Evolutionary conservation across 1,140 invertebrate genomes (phyloP).

Genomic region (Asbolus verrucosus): DNA sequence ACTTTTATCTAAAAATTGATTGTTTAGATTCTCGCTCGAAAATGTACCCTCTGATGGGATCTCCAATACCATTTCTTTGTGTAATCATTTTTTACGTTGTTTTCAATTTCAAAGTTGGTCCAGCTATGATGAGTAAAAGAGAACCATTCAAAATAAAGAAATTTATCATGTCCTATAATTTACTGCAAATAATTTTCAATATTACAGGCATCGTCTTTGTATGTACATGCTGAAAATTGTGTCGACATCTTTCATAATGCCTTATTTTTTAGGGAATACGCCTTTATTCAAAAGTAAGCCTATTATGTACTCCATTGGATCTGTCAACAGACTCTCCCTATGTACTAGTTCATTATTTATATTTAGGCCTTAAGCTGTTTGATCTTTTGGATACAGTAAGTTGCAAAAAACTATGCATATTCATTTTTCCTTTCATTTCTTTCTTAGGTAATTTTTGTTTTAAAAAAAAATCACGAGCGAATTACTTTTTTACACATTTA

Average conservation of each 20-base stretch:
- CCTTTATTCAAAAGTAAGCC: conserved; percentile 15
- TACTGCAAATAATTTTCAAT: background rate
- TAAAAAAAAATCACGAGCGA: conserved; percentile 88
- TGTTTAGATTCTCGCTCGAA: conserved; percentile 75
- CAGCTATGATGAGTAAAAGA: conserved; percentile 1
- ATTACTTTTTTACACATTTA: conserved; percentile 89
- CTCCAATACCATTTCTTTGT: background rate
- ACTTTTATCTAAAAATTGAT: too few relatives aligned
- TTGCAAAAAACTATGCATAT: conserved; percentile 29
- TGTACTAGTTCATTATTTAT: conserved; percentile 70
- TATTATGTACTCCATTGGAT: conserved; percentile 77
- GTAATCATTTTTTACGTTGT: background rate
- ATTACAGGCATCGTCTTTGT: background rate
- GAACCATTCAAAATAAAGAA: background rate
- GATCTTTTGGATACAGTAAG: conserved; percentile 78
- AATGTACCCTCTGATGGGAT: conserved; percentile 53
- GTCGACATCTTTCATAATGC: background rate
- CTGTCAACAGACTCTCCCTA: conserved; percentile 71
- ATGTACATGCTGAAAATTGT: background rate
- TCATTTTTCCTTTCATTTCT: background rate
- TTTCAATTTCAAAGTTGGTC: background rate
- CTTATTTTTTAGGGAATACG: too few relatives aligned
- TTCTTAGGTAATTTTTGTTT: conserved; percentile 83
- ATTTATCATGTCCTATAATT: background rate
- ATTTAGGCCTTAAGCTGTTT: conserved; percentile 75